phyloP scores from a whole-genome alignment of 2,113 vertebrate species.

The Percopsis transmontana region DNA sequence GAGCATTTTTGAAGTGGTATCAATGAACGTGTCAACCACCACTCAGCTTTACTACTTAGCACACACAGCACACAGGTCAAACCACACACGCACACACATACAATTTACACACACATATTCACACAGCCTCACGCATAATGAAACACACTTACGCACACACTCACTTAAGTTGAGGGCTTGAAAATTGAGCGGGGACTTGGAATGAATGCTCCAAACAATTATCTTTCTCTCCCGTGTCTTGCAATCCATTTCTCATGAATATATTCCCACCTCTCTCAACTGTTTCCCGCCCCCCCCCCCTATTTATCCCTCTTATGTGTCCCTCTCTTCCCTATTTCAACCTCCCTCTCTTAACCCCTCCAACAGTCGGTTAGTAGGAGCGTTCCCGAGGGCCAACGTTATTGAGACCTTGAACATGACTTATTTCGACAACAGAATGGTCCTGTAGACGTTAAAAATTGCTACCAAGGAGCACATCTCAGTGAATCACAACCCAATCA shows the following conservation, averaged over 20 bases:
- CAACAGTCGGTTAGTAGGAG: not conserved
- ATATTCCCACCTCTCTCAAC: slow-evolving; percentile 41
- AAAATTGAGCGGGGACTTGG: slow-evolving; percentile 75
- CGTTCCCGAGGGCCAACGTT: too few species aligned
- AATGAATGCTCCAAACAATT: slow-evolving; percentile 74
- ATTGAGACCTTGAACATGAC: too few species aligned
- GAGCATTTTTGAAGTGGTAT: not conserved
- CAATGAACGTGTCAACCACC: not conserved
- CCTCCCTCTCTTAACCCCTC: slow-evolving; percentile 19
- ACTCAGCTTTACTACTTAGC: slow-evolving; percentile 18
- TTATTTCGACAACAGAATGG: too few species aligned
- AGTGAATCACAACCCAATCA: too few species aligned
- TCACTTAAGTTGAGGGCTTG: slow-evolving; percentile 65
- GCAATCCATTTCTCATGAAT: slow-evolving; percentile 68
- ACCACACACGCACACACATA: not conserved
- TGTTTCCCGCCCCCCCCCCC: slow-evolving; percentile 14
- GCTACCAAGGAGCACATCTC: too few species aligned
- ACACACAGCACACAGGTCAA: slow-evolving; percentile 43
- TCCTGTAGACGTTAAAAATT: too few species aligned
- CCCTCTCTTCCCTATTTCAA: slow-evolving; percentile 17
- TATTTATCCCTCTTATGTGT: slow-evolving; percentile 8
- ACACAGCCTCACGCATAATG: not conserved
- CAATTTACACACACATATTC: slow-evolving; percentile 9
- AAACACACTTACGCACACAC: slow-evolving; percentile 50
- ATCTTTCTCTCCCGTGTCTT: slow-evolving; percentile 54